Evolutionary conservation across 2,797 vertebrate species (phyloP), one percentile per base, ranked within the genome.

Genomic region (Hippoglossus hippoglossus): DNA sequence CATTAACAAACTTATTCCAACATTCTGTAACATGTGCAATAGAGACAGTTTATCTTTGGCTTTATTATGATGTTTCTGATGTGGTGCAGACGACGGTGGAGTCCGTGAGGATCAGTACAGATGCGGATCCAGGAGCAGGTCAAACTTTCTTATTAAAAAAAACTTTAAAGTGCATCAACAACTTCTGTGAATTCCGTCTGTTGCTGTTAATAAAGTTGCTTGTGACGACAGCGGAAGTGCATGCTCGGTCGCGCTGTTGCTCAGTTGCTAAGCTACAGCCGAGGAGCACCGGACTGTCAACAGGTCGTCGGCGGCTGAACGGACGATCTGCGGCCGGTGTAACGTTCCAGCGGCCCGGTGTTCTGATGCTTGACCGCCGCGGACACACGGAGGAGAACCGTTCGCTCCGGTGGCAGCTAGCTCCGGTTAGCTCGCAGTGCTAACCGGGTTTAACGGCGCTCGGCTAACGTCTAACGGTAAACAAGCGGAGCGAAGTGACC

Each of bases 191-290:
- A 31, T 8, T 9, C 28, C 7, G 28, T 31, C 31, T 31, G 28
- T 31, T 31, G 7, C 6, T 31, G 28, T 31, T 31, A 31, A 31
- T 53, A 53, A 53, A 53, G 51, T 53, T 53, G 12, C 34, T 18
- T 21, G 46, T 66, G 63, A 73, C 67, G 73, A 61, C 22, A 73
- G 55, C 82, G 85, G 89, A 87, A 80, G 85, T 84, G 36, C 31
- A 5, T 19, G 16, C 41, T 39, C 1, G 21, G 61, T 49, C 2
- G 25, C 11, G 41, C 51, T 19, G 63, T 54, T 3, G 31, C 7
- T 41, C 56, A 64, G 90, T 92, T 91, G 88, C 91, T 92, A 86
- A 91, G 89, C 80, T 85, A 73, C 87, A 31, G 61, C 4, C 2
- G 51, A 63, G 25, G 53, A 47, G 55, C 34, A 21, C 44, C 19